These are phyloP conservation scores for Piprites chloris DNA, from an alignment of 2,113 vertebrate genomes.

Conservation along the genomic window DNA sequence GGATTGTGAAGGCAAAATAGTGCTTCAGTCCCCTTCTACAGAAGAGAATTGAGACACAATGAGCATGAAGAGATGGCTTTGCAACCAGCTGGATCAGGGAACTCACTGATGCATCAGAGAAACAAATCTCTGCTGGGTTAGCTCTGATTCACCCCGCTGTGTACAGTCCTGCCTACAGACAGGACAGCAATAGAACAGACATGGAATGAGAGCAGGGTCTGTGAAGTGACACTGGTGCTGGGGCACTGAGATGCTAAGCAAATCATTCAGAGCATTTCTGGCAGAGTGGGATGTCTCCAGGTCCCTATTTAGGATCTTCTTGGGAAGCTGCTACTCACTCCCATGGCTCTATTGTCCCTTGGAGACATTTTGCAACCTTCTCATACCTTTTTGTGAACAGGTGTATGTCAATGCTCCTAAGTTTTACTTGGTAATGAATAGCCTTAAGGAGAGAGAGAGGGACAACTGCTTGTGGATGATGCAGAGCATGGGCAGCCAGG, in stretches of 20 bases:
- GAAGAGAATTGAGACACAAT: neutral
- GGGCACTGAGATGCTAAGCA: neutral
- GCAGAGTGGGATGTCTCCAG: neutral
- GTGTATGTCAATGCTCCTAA: neutral
- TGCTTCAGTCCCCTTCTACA: neutral
- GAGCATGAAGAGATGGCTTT: neutral
- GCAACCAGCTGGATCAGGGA: neutral
- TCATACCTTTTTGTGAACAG: neutral
- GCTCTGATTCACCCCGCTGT: neutral
- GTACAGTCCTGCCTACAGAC: neutral
- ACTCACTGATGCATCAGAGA: neutral
- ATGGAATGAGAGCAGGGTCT: neutral
- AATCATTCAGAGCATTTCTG: neutral
- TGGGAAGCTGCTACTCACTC: neutral
- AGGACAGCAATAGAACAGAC: neutral
- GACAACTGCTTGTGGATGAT: neutral
- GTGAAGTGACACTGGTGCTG: neutral
- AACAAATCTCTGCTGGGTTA: neutral
- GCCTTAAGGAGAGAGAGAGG: neutral
- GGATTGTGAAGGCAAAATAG: neutral
- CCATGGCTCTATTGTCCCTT: neutral
- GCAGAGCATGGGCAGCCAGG: neutral
- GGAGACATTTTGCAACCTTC: neutral
- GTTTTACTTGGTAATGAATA: neutral
- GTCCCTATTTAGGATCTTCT: neutral